phyloP scores from a whole-genome alignment of 2,797 vertebrate genomes.

The Lacerta viridis region DNA sequence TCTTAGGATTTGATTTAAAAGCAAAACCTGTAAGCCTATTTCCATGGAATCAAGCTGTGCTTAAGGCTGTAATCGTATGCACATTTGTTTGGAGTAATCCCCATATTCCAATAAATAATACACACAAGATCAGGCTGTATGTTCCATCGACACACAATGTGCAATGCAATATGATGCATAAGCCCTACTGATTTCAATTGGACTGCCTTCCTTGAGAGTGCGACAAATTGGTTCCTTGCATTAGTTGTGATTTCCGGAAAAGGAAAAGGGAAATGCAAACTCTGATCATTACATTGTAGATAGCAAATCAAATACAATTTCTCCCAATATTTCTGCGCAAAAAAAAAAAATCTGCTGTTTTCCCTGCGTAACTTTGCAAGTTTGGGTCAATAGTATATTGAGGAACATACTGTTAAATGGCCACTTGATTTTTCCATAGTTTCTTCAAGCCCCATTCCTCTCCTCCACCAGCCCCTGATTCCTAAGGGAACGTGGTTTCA shows the following conservation, averaged over 20 bases:
- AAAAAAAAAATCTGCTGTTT: background rate
- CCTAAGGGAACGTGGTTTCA: constrained; percentile 2
- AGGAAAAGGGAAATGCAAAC: background rate
- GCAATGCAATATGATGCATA: background rate
- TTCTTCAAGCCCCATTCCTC: background rate
- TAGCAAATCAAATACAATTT: background rate
- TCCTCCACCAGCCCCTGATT: background rate
- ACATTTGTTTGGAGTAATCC: background rate
- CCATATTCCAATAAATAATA: background rate
- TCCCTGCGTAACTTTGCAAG: background rate
- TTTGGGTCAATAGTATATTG: background rate
- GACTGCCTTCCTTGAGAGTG: too few species aligned
- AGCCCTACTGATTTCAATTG: background rate
- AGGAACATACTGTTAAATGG: background rate
- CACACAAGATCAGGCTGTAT: background rate
- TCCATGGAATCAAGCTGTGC: background rate
- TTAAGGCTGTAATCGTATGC: background rate
- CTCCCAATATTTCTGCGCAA: background rate
- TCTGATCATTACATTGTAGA: background rate
- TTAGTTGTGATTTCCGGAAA: background rate
- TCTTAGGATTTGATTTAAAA: background rate
- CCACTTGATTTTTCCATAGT: background rate
- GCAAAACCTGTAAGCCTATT: background rate
- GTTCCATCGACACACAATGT: background rate
- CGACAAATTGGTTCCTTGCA: background rate